Conservation (phyloP, 2,113 vertebrate species). For the Heteronetta atricapilla region DNA sequence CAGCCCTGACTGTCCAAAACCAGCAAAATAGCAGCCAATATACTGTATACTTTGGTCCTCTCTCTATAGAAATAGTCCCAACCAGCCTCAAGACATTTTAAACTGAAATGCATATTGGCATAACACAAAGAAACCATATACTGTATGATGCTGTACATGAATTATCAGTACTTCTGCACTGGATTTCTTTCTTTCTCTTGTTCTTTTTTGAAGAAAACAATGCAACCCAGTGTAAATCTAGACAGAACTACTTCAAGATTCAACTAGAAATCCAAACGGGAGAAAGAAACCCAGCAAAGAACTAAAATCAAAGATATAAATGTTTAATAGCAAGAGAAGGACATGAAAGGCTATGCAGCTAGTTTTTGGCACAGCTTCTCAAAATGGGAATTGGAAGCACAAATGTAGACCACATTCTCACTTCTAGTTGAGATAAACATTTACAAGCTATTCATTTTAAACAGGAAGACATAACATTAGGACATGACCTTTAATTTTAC, state of each 20-base stretch:
- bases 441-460: slow-evolving; percentile 37
- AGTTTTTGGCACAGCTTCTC: neutral
- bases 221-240: neutral
- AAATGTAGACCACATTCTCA: neutral
- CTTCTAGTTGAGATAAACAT: slow-evolving; percentile 47
- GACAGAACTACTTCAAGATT: neutral
- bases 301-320: neutral
- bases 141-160: neutral
- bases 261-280: neutral
- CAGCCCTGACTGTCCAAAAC: slow-evolving; percentile 41
- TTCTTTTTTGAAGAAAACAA: slow-evolving; percentile 12
- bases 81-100: slow-evolving; percentile 27
- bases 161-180: neutral
- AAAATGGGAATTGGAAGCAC: neutral
- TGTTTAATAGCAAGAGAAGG: neutral
- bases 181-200: accelerated
- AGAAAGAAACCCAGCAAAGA: neutral
- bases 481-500: neutral
- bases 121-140: slow-evolving; percentile 41
- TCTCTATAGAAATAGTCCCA: slow-evolving; percentile 9
- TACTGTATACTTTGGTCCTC: slow-evolving; percentile 47
- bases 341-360: slow-evolving; percentile 4
- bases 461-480: neutral
- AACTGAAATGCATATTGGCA: slow-evolving; percentile 39
- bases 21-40: slow-evolving; percentile 55